Evolutionary conservation across 2,797 vertebrate species (phyloP).

Genomic region (Eleutherodactylus coqui): DNA sequence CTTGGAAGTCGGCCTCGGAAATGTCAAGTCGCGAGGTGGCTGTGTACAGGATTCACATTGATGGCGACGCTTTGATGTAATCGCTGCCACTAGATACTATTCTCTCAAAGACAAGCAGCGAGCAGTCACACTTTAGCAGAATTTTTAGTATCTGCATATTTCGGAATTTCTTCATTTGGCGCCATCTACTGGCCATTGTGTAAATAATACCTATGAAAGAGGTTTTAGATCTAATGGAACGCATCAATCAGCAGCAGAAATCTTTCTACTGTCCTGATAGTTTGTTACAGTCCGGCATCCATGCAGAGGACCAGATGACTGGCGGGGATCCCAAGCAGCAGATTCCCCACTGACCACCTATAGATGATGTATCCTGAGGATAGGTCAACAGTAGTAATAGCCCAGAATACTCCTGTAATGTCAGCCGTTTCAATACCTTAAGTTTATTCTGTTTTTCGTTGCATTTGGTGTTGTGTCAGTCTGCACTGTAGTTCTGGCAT

Average conservation of each 20-base stretch:
- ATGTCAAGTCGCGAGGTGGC: conserved; percentile 42
- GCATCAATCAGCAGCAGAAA: not conserved
- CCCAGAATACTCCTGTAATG: too few relatives aligned
- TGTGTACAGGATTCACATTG: conserved; percentile 33
- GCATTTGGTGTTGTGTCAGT: too few relatives aligned
- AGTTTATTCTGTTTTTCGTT: too few relatives aligned
- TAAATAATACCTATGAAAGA: not conserved
- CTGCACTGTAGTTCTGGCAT: too few relatives aligned
- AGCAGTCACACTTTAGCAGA: not conserved
- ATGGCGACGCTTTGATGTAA: conserved; percentile 33
- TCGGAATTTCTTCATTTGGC: not conserved
- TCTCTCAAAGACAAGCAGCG: not conserved
- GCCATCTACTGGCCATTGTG: conserved; percentile 13
- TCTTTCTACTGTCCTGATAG: not conserved
- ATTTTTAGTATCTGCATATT: not conserved
- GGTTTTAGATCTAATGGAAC: too few relatives aligned
- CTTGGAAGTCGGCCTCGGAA: conserved; percentile 44
- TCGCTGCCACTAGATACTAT: conserved; percentile 15
- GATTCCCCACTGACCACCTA: too few relatives aligned
- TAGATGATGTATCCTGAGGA: too few relatives aligned
- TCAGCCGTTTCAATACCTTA: too few relatives aligned
- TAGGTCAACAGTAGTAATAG: too few relatives aligned
- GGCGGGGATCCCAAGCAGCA: too few relatives aligned
- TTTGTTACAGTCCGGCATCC: too few relatives aligned
- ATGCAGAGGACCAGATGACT: too few relatives aligned